Base-by-base conservation (phyloP, 2,797 vertebrate genomes). In the Threskiornis aethiopicus region DNA sequence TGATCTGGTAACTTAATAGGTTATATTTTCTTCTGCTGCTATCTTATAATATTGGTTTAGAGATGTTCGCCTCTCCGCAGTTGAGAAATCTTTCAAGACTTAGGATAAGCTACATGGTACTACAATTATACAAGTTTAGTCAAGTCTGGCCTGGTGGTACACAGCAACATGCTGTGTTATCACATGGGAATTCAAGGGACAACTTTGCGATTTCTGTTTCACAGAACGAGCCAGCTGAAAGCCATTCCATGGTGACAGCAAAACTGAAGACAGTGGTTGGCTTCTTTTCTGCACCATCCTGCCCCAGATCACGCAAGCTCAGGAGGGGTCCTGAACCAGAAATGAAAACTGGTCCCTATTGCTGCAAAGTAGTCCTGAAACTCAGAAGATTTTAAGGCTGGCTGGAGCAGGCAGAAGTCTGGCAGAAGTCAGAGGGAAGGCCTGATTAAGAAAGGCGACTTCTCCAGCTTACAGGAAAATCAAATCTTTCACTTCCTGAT, bases 81-180 rank as follows among this genome's bases (percentile, higher is more conserved):
- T 28, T 31, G 25, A 89, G 87, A 97, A 96, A 93, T 77, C 85
- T 91, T 91, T 89, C 75, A 70, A 64, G 89, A 69, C 21, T 69
- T 64, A 47, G 54, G 49, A 90, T 72, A 86, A 95, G 71, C 44
- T 79, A 65, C 44, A 13, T 25, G 59, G 76, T 59, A 80, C 65
- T 66, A 84, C 66, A 95, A 67, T 93, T 87, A 95, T n/a, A 67
- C 94, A 96, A 83, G 95, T 96, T 95, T 93, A 91, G 94, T 94
- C 95, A 95, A 93, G 84, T 66, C 94, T 84, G 62, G 58, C 83
- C 58, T 28, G 2, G 83, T 81, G 54, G 54, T 72, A 55, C 61
- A 49, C 31, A 55, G 78, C 77, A 93, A 55, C 82, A 65, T 5
- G 47, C 81, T 95, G 89, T 35, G 89, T 41, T 91, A 73, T 49